Evolutionary conservation across 2,113 vertebrate species (phyloP).

Genomic region (Acrocephalus kingi): DNA sequence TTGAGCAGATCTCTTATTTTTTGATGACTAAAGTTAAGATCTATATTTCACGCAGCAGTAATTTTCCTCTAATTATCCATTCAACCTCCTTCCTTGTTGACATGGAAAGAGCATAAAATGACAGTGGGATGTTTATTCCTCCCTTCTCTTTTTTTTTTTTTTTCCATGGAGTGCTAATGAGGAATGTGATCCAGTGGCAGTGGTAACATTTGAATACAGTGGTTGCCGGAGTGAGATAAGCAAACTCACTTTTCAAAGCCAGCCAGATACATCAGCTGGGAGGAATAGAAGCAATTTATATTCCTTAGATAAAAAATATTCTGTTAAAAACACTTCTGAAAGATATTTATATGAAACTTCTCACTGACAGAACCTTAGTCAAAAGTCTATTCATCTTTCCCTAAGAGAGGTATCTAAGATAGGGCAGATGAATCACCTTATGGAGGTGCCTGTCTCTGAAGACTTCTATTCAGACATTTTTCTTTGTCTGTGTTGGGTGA

Average conservation of each 20-base stretch:
- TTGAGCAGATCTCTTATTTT: not conserved
- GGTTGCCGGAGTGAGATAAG: not conserved
- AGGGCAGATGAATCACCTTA: conserved; percentile 51
- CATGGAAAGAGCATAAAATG: not conserved
- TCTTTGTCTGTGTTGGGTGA: conserved; percentile 32
- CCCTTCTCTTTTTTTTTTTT: not conserved
- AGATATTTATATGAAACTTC: conserved; percentile 53
- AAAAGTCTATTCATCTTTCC: conserved; percentile 59
- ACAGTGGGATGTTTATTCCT: not conserved
- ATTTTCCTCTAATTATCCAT: not conserved
- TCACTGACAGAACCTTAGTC: conserved; percentile 50
- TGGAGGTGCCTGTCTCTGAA: conserved; percentile 36
- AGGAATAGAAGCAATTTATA: conserved; percentile 37
- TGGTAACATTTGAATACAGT: not conserved
- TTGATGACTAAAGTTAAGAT: not conserved
- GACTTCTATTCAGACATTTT: conserved; percentile 43
- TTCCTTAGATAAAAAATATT: conserved; percentile 56
- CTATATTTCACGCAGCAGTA: not conserved
- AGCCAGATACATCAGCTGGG: conserved; percentile 4
- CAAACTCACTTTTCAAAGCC: not conserved
- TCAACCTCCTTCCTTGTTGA: not conserved
- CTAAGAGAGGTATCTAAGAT: conserved; percentile 43
- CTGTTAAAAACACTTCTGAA: conserved; percentile 55
- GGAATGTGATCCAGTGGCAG: not conserved
- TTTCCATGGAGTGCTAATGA: not conserved